These are phyloP conservation scores for Pimpla rufipes DNA, from an alignment of 2,888 invertebrate species.

Conservation along the genomic window DNA sequence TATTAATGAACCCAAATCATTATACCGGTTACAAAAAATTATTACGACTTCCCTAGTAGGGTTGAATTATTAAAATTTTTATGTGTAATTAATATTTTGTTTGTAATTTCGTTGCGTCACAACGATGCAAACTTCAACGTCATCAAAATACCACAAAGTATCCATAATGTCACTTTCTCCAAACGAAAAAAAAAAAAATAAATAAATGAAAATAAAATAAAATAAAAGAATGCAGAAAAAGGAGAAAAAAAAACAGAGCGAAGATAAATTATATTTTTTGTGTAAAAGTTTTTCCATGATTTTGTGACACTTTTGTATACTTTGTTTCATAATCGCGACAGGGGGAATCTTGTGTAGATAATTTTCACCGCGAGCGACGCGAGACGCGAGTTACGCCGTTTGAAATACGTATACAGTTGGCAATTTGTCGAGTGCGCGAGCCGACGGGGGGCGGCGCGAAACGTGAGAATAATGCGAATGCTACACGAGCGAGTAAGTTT, in stretches of 20 bases:
- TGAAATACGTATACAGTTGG: conserved; percentile 11
- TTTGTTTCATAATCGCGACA: conserved; percentile 18
- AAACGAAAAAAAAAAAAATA: background rate
- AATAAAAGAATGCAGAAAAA: too few species aligned
- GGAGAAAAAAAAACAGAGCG: background rate
- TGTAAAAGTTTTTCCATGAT: conserved; percentile 28
- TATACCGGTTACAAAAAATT: too few species aligned
- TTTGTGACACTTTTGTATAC: conserved; percentile 34
- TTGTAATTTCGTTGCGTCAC: too few species aligned
- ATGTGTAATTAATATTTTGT: too few species aligned
- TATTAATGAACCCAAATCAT: too few species aligned
- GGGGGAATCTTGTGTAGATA: background rate
- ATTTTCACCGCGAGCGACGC: conserved; percentile 4
- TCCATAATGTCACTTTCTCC: conserved; percentile 19
- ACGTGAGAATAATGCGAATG: conserved; percentile 26
- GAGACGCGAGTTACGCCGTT: background rate
- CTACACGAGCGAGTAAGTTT: conserved; percentile 25
- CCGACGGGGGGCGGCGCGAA: background rate
- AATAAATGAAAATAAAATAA: background rate
- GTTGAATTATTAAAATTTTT: too few species aligned
- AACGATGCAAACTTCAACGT: too few species aligned
- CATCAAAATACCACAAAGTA: conserved; percentile 6
- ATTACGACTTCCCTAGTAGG: too few species aligned
- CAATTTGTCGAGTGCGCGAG: background rate
- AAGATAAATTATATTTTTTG: conserved; percentile 25